Evolutionary conservation across 2,113 vertebrate genomes (phyloP), one percentile per base, ranked within the genome.

Genomic region (Nibea albiflora): DNA sequence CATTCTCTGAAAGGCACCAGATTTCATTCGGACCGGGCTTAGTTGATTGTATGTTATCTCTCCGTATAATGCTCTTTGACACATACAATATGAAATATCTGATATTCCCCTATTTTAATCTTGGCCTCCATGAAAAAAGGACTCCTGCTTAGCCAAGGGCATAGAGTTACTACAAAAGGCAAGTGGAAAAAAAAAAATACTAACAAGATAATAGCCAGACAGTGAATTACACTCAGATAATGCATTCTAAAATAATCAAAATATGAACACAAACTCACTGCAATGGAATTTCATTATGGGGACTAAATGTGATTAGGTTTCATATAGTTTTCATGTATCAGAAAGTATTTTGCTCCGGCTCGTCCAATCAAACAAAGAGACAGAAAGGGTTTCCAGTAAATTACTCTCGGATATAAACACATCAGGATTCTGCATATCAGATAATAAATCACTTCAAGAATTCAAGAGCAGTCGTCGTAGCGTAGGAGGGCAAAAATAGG

Each of bases 181-280:
- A 88, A 74, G 68, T 31, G 63, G 58, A 73, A 73, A 78, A 79
- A 78, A 79, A 83, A 82, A 72, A 71, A 69, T 50, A 87, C 88
- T 89, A 92, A 92, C 85, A 91, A 89, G 86, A 85, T 92, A 91
- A 92, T 90, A 92, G 77, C 89, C 76, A 89, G 90, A 90, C 85
- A 93, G 91, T 85, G 85, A 93, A 92, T 91, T 90, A 92, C 90
- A 87, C 85, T 88, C 64, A 72, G 84, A 93, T 93, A 91, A 94
- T 93, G 92, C 91, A 94, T 92, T 92, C 73, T 90, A 93, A 94
- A 92, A 91, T 92, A 94, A 94, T 94, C 90, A 92, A 89, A 92
- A 92, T 90, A 92, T 92, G 89, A 94, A 93, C 90, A 90, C 90
- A 91, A 91, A 86, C 91, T 89, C 81, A 77, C 64, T 91, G 87